These are phyloP conservation scores for Rhagonycha fulva DNA, from an alignment of 2,888 invertebrate genomes.

Conservation along the genomic window DNA sequence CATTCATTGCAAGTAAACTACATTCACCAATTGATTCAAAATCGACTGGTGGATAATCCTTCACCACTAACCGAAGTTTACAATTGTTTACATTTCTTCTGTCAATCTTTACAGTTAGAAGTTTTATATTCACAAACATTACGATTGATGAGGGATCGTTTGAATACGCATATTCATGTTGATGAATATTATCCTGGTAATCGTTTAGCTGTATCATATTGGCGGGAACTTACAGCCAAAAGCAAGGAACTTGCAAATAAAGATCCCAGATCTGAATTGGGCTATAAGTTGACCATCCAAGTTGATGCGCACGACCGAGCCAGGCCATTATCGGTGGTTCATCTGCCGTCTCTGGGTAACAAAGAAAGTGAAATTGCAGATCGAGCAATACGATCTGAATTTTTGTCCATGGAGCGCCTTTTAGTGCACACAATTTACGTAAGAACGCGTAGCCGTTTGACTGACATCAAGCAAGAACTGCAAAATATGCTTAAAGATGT, in stretches of 20 bases:
- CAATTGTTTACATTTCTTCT: constrained; percentile 87
- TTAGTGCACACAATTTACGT: constrained; percentile 95
- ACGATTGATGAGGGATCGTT: constrained; percentile 82
- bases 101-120: constrained; percentile 93
- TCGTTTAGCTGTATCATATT: constrained; percentile 90
- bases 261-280: constrained; percentile 82
- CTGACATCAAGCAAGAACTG: constrained; percentile 79
- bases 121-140: constrained; percentile 87
- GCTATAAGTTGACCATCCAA: constrained; percentile 86
- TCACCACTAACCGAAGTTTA: constrained; percentile 83
- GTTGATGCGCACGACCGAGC: constrained; percentile 82
- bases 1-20: constrained; percentile 93
- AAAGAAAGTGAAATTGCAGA: constrained; percentile 72
- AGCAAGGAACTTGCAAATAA: constrained; percentile 49
- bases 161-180: constrained; percentile 86
- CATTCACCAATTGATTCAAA: constrained; percentile 92
- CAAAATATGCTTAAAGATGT: constrained; percentile 72
- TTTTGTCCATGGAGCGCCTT: constrained; percentile 92
- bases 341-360: constrained; percentile 70
- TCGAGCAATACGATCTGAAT: constrained; percentile 82
- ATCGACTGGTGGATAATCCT: constrained; percentile 79
- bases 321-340: constrained; percentile 72
- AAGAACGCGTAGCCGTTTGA: constrained; percentile 81
- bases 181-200: constrained; percentile 91
- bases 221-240: constrained; percentile 71